phyloP scores from a whole-genome alignment of 2,888 invertebrate species.

The Lasioglossum marginatum region DNA sequence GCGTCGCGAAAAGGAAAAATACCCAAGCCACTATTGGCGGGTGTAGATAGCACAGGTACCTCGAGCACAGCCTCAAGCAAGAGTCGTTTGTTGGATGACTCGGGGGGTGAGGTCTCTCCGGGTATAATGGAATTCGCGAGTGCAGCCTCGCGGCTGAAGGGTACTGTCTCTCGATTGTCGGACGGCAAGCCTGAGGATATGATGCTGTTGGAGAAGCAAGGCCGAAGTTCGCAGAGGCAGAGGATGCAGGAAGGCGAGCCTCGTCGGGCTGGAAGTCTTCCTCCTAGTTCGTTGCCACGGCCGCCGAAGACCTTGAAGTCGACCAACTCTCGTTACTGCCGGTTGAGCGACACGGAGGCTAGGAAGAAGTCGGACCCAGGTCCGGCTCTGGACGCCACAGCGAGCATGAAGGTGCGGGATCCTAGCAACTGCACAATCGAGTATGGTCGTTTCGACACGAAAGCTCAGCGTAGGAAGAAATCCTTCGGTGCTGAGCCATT shows the following conservation, averaged over 20 bases:
- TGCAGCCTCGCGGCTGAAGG: conserved; percentile 78
- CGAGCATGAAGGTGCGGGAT: conserved; percentile 78
- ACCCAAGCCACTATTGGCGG: conserved; percentile 90
- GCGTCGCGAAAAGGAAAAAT: conserved; percentile 91
- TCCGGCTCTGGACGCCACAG: conserved; percentile 71
- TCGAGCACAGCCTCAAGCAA: conserved; percentile 83
- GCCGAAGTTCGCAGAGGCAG: conserved; percentile 91
- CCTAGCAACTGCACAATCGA: conserved; percentile 83
- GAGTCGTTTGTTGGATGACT: conserved; percentile 82
- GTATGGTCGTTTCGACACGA: conserved; percentile 79
- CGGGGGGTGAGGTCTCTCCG: conserved; percentile 74
- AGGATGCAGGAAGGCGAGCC: conserved; percentile 86
- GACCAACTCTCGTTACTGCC: conserved; percentile 80
- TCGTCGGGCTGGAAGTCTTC: conserved; percentile 86
- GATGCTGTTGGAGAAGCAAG: conserved; percentile 91
- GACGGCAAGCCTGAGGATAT: conserved; percentile 89
- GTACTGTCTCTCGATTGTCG: conserved; percentile 78
- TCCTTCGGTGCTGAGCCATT: conserved; percentile 72
- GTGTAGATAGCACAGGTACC: conserved; percentile 85
- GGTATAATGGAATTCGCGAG: conserved; percentile 84
- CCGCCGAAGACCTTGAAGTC: conserved; percentile 87
- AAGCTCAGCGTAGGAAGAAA: conserved; percentile 78
- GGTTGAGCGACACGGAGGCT: conserved; percentile 81
- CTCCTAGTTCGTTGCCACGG: conserved; percentile 90
- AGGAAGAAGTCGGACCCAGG: conserved; percentile 82